Conservation (phyloP, 2,113 vertebrate species). For the Crotalus helleri region DNA sequence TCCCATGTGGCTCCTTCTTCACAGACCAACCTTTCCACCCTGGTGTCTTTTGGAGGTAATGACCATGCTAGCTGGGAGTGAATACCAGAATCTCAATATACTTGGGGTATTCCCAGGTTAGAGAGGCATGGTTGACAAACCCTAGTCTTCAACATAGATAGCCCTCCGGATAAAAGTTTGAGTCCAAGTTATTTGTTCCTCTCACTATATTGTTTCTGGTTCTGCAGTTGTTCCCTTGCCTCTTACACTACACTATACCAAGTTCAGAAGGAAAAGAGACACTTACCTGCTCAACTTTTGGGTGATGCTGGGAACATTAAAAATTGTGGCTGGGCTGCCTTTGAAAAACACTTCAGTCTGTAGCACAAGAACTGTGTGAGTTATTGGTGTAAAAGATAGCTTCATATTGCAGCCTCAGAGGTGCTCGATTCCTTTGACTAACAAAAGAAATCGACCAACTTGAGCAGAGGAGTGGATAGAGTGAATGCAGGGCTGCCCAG, state of each 20-base stretch:
- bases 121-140: not conserved
- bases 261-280: not conserved
- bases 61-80: not conserved
- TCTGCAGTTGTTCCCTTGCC: not conserved
- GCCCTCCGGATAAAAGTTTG: not conserved
- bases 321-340: not conserved
- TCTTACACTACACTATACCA: not conserved
- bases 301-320: not conserved
- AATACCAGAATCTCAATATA: not conserved
- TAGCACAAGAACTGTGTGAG: not conserved
- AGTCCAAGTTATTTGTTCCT: not conserved
- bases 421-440: not conserved
- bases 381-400: not conserved
- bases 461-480: not conserved
- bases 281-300: not conserved
- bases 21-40: not conserved
- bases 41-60: not conserved
- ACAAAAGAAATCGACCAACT: conserved; percentile 4
- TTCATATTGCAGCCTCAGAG: not conserved
- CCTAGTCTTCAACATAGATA: not conserved
- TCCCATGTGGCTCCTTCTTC: not conserved
- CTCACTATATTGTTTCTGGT: not conserved
- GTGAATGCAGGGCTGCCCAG: not conserved
- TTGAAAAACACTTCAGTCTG: not conserved
- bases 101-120: not conserved